Base-by-base conservation (phyloP, 2,888 invertebrate species). In the Pollenia griseotomentosa region DNA sequence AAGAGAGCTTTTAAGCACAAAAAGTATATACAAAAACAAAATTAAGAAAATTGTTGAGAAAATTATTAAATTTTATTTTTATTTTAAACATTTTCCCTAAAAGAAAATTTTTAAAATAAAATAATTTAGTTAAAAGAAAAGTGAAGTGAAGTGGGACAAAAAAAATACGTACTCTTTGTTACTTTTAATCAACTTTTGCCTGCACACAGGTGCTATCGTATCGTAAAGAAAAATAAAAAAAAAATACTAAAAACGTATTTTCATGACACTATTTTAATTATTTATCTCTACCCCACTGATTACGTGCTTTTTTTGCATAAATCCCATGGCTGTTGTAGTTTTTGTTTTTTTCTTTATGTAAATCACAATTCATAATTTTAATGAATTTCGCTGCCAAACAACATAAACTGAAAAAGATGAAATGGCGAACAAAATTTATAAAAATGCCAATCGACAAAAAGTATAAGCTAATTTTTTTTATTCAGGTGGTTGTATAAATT, bases 401-500 rank as follows among this genome's bases (percentile, higher is more conserved):
- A 33, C 6, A 66, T 46, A 65, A 77, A 66, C 23, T 65, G 65
- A 53, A 55, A 44, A 40, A 19, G 51, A 51, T 74, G 46, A 77
- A 77, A 65, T 51, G 40, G 14, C 14, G 23, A 51, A 44, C 9
- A 11, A 77, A 51, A 14, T 11, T 8, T 44, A 16, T 55, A 44
- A 42, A 53, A 23, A 2, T 23, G 8, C 5, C 16, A 65, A 65
- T 12, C 1, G 23, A 73, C n/a, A 73, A 7, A 71, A 3, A 44
- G 7, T 16, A n/a, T 48, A 12, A 40, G 1, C 7, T n/a, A 61
- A 19, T 44, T 33, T 33, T 12, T 59, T 33, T 3, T 48, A 65
- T 57, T 57, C 66, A 78, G 66, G 46, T 66, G 66, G 46, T 66
- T 78, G 55, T 46, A 78, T 65, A 66, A 78, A 66, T 78, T 78